A percentile compares a stretch with the other conserved stretches of the same genome.
Evolutionary conservation across 2,113 vertebrate species (phyloP).

Genomic region (Phaethon lepturus): DNA sequence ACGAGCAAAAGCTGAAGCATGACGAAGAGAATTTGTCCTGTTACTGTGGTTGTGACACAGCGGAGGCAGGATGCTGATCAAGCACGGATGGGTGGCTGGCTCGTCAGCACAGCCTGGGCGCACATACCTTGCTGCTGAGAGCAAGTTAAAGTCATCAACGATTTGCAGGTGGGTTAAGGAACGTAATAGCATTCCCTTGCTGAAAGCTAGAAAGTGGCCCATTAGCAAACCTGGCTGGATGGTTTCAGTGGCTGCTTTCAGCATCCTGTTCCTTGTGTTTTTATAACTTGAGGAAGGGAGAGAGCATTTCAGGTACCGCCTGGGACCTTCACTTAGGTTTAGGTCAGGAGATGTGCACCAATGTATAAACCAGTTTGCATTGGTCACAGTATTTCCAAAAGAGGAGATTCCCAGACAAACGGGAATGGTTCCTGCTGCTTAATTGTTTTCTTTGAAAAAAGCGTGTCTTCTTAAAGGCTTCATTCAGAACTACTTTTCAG

Average conservation of each 20-base stretch:
- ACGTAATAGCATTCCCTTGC: background rate
- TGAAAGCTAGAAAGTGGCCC: background rate
- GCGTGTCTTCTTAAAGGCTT: background rate
- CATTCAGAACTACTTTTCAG: background rate
- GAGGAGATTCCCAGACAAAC: background rate
- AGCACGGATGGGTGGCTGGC: conserved; percentile 5
- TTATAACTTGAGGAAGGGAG: background rate
- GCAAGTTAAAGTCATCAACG: background rate
- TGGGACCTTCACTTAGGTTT: background rate
- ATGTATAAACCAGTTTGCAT: background rate
- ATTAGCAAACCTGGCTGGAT: background rate
- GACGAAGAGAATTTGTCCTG: background rate
- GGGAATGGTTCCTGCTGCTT: background rate
- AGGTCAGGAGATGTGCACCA: background rate
- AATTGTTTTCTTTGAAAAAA: background rate
- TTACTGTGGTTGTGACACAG: background rate
- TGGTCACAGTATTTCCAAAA: background rate
- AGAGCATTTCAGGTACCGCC: background rate
- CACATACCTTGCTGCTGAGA: background rate
- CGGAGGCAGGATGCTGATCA: background rate
- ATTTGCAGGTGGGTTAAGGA: background rate
- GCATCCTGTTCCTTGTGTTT: background rate
- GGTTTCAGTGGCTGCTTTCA: background rate
- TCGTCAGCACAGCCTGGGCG: background rate
- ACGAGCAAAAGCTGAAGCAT: background rate